phyloP scores from a whole-genome alignment of 1,140 invertebrate species.

The Pygmarrhopalites habei region DNA sequence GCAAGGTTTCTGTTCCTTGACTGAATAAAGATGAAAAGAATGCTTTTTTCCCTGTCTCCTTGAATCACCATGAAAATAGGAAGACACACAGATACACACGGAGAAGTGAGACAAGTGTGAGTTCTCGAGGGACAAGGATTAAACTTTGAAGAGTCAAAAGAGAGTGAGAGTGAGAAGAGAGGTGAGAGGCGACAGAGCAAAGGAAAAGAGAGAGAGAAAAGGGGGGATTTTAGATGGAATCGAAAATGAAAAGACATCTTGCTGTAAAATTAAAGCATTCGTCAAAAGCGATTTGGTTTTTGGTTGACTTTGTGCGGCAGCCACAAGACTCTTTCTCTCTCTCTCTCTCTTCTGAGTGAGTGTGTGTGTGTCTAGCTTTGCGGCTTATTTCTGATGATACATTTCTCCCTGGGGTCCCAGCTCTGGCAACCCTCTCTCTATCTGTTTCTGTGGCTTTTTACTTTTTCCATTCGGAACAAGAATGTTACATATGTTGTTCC shows the following conservation, averaged over 20 bases:
- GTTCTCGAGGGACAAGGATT: constrained; percentile 17
- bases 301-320: constrained; percentile 8
- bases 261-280: constrained; percentile 33
- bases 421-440: background rate
- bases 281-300: constrained; percentile 29
- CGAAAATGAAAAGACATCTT: background rate
- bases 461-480: too few relatives aligned
- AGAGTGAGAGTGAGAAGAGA: background rate
- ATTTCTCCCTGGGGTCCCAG: constrained; percentile 27
- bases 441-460: background rate
- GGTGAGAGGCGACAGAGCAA: background rate
- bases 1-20: too few relatives aligned
- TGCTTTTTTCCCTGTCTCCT: too few relatives aligned
- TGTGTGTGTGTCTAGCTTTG: too few relatives aligned
- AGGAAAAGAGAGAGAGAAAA: constrained; percentile 15
- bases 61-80: too few relatives aligned
- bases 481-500: too few relatives aligned
- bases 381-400: constrained; percentile 29
- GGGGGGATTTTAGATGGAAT: background rate
- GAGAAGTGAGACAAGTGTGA: constrained; percentile 13
- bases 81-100: too few relatives aligned
- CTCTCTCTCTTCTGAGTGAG: too few relatives aligned
- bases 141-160: constrained; percentile 6
- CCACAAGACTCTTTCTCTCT: background rate
- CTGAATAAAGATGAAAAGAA: too few relatives aligned